Percentiles rank a stretch among this genome's conserved stretches.
Conservation (phyloP, 2,113 vertebrate species). For the Channa argus region DNA sequence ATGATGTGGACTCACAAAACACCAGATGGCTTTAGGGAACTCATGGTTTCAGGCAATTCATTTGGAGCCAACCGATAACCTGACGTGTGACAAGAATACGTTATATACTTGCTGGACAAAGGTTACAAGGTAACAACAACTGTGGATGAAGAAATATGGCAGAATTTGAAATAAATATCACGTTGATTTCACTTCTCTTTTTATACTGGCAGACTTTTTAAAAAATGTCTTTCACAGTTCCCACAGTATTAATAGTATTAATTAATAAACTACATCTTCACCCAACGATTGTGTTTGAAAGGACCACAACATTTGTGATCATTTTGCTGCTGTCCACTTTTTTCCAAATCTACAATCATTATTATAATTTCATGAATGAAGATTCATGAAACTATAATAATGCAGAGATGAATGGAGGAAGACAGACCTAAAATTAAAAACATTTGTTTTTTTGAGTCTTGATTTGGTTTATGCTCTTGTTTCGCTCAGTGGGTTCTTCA, state of each 20-base stretch:
- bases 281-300: slow-evolving; percentile 9
- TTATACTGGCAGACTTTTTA: background rate
- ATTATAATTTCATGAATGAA: background rate
- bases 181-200: too few species aligned
- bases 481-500: slow-evolving; percentile 30
- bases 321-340: slow-evolving; percentile 9
- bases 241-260: slow-evolving; percentile 4
- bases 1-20: slow-evolving; percentile 64
- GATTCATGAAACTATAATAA: slow-evolving; percentile 15
- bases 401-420: slow-evolving; percentile 17
- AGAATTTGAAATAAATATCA: background rate
- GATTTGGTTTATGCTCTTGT: slow-evolving; percentile 33
- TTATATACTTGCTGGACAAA: slow-evolving; percentile 29
- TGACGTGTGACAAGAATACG: slow-evolving; percentile 1
- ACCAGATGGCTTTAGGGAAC: slow-evolving; percentile 58
- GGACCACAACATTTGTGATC: slow-evolving; percentile 13
- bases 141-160: background rate
- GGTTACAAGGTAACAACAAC: slow-evolving; percentile 9
- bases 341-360: slow-evolving; percentile 9
- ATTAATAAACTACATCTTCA: background rate
- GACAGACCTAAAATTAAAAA: slow-evolving; percentile 16
- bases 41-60: slow-evolving; percentile 55
- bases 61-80: slow-evolving; percentile 17
- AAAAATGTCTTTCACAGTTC: background rate
- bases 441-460: slow-evolving; percentile 39